Evolutionary conservation across 2,797 vertebrate genomes (phyloP).

Genomic region (Columba guinea): DNA sequence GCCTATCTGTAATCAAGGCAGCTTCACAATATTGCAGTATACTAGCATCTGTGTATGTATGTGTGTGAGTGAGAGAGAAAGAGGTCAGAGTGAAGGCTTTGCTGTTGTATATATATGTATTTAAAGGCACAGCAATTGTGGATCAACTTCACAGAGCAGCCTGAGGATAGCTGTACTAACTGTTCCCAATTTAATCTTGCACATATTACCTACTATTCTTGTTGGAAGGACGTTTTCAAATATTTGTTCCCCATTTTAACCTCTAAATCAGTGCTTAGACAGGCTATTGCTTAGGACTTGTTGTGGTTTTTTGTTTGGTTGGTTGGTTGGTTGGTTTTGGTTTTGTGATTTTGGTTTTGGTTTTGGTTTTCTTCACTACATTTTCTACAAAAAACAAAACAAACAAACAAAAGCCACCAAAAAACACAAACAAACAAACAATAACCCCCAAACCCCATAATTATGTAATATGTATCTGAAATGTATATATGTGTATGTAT

Average conservation of each 20-base stretch:
- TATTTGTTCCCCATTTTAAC: neutral
- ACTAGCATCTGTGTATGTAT: neutral
- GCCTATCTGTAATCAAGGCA: neutral
- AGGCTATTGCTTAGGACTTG: neutral
- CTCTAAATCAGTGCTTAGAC: neutral
- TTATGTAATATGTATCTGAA: neutral
- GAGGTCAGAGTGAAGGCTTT: neutral
- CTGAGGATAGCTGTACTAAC: neutral
- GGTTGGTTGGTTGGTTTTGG: too few species aligned
- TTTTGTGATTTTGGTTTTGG: neutral
- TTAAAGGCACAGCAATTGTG: neutral
- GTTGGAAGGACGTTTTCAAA: neutral
- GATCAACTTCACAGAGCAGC: neutral
- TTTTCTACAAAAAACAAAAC: neutral
- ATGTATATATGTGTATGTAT: neutral
- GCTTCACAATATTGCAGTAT: neutral
- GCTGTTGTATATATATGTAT: neutral
- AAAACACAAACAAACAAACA: too few species aligned
- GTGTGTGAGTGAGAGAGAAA: rapidly evolving
- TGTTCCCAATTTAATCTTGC: neutral
- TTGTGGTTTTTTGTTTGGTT: neutral
- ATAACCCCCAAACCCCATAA: too few species aligned
- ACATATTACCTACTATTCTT: neutral
- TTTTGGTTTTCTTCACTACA: neutral
- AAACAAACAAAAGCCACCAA: too few species aligned